A percentile compares a stretch with the other conserved stretches of the same genome.
phyloP scores from a whole-genome alignment of 2,888 invertebrate species.

The Blera fallax region DNA sequence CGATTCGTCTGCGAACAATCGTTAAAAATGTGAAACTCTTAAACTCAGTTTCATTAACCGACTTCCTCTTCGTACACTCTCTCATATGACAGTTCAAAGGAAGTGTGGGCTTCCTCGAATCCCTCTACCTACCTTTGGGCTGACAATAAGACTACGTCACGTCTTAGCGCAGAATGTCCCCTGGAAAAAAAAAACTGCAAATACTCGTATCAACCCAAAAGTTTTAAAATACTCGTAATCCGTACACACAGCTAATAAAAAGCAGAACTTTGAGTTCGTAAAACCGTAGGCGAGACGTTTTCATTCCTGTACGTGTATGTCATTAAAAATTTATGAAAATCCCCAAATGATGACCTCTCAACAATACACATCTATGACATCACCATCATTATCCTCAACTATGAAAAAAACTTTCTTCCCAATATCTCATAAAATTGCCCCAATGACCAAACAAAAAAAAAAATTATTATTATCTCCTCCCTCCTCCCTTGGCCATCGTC shows the following conservation, averaged over 20 bases:
- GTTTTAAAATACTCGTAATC: background rate
- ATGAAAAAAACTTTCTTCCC: background rate
- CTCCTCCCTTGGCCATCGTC: background rate
- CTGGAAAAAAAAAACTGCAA: too few relatives aligned
- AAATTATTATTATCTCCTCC: slow-evolving; percentile 31
- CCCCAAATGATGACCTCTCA: background rate
- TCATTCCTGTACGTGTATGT: background rate
- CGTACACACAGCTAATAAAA: background rate
- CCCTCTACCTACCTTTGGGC: too few relatives aligned
- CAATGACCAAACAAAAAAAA: slow-evolving; percentile 43
- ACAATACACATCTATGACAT: slow-evolving; percentile 37
- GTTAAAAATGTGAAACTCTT: too few relatives aligned
- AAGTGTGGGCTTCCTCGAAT: too few relatives aligned
- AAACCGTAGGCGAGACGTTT: background rate
- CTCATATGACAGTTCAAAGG: too few relatives aligned
- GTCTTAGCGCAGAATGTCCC: too few relatives aligned
- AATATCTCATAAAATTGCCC: slow-evolving; percentile 40
- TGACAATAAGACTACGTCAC: too few relatives aligned
- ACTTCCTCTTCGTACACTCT: too few relatives aligned
- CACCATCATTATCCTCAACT: slow-evolving; percentile 23
- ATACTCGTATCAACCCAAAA: too few relatives aligned
- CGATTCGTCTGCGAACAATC: too few relatives aligned
- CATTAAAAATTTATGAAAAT: slow-evolving; percentile 9
- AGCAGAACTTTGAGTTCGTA: background rate
- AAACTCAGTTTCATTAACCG: too few relatives aligned